Evolutionary conservation across 2,888 invertebrate species (phyloP).

Genomic region (Macaria notata): DNA sequence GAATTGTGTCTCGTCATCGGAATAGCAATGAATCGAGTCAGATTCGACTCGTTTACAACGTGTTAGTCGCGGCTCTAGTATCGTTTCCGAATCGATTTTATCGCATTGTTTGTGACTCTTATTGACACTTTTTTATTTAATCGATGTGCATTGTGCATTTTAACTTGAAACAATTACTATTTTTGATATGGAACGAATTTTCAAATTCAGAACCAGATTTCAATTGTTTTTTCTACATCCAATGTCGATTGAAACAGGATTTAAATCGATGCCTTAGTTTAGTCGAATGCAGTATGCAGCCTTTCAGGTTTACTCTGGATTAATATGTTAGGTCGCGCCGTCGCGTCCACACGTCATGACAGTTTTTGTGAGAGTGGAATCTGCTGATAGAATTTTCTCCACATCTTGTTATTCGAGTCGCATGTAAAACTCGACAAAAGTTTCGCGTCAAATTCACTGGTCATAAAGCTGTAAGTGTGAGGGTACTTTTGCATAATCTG

Average conservation of each 20-base stretch:
- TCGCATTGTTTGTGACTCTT: constrained; percentile 49
- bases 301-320: constrained; percentile 30
- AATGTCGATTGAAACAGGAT: too few relatives aligned
- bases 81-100: constrained; percentile 55
- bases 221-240: too few relatives aligned
- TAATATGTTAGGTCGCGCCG: constrained; percentile 35
- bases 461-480: constrained; percentile 50
- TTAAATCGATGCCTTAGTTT: background rate
- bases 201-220: too few relatives aligned
- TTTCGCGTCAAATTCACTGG: constrained; percentile 35
- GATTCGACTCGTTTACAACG: constrained; percentile 52
- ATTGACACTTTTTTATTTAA: constrained; percentile 42
- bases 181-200: too few relatives aligned
- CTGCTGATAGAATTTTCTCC: constrained; percentile 8
- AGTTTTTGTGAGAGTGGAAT: constrained; percentile 18
- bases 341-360: constrained; percentile 34
- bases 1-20: constrained; percentile 64
- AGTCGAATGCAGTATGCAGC: constrained; percentile 20
- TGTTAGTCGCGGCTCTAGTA: constrained; percentile 52
- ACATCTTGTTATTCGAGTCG: constrained; percentile 8
- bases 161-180: too few relatives aligned
- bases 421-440: constrained; percentile 17
- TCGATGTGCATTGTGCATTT: constrained; percentile 41
- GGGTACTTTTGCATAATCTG: constrained; percentile 65
- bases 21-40: constrained; percentile 60